Conservation (phyloP, 2,888 invertebrate genomes). For the Tenthredo notha region DNA sequence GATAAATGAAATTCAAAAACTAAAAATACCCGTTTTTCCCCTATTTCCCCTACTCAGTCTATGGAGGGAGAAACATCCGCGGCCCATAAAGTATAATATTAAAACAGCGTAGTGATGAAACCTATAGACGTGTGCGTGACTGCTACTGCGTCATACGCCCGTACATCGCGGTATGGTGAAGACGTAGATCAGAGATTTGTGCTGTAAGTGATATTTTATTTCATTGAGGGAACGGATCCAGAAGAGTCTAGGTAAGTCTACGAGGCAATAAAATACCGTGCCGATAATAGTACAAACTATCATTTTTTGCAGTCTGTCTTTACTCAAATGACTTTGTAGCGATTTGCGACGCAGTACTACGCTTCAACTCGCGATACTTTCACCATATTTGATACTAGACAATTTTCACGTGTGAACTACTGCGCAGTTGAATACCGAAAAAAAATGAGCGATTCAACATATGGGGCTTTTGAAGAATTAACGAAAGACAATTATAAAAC, state of each 20-base stretch:
- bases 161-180: background rate
- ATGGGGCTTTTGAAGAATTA: background rate
- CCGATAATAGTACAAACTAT: background rate
- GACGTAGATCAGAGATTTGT: background rate
- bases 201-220: background rate
- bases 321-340: background rate
- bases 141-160: background rate
- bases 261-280: background rate
- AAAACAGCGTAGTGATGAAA: too few relatives aligned
- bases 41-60: too few relatives aligned
- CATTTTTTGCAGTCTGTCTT: background rate
- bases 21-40: too few relatives aligned
- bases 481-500: conserved; percentile 13
- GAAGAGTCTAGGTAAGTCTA: background rate
- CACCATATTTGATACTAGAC: background rate
- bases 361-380: background rate
- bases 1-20: too few relatives aligned
- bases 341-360: background rate
- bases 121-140: too few relatives aligned
- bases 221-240: background rate
- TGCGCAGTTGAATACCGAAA: background rate
- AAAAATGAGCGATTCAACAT: background rate
- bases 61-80: too few relatives aligned
- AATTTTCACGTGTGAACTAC: background rate
- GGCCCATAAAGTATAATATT: too few relatives aligned